Evolutionary conservation across 2,888 invertebrate genomes (phyloP), one percentile per base, ranked within the genome.

Genomic region (Drosophila mimetica): DNA sequence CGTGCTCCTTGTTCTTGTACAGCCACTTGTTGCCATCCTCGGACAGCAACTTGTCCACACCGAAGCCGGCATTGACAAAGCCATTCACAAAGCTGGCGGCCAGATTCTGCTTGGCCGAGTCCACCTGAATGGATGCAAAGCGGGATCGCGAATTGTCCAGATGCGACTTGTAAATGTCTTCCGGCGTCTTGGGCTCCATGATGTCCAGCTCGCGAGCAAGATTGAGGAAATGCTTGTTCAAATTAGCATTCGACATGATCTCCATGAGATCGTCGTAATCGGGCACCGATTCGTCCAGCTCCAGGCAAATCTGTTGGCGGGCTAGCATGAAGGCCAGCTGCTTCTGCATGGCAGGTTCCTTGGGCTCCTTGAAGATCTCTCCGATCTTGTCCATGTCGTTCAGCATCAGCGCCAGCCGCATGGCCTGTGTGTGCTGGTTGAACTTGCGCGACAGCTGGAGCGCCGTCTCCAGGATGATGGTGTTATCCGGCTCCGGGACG

Each of bases 11-110:
- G 92, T 99, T 99, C 90, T 99, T 98, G 91, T 98, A 98, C 91
- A 99, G 94, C 97, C 97, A 98, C 77, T 94, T 95, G 78, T 94
- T 95, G 30, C 95, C 95, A 89, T 95, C 95, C 85, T 98, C 98
- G 28, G 97, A 96, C 32, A 98, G 93, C 4, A 99, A 94, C 91
- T 99, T 99, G 90, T 99, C 99, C 16, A 96, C 95, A 2, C 99
- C 98, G 91, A 99, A 99, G 1, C 97, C 99, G 13, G 98, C 98
- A 90, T 99, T 99, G 0, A 99, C 99, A 89, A 99, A 98, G 1
- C 99, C 99, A 92, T 99, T 99, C 0, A 99, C 99, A 90, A 99
- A 98, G 18, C 98, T 98, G 0, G 99, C 96, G 0, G 99, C 99
- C 20, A 99, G 93, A 92, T 99, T 99, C 91, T 99, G 98, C 41